Evolutionary conservation across 2,113 vertebrate genomes (phyloP), one percentile per base, ranked within the genome.

Genomic region (Prunella fulvescens): DNA sequence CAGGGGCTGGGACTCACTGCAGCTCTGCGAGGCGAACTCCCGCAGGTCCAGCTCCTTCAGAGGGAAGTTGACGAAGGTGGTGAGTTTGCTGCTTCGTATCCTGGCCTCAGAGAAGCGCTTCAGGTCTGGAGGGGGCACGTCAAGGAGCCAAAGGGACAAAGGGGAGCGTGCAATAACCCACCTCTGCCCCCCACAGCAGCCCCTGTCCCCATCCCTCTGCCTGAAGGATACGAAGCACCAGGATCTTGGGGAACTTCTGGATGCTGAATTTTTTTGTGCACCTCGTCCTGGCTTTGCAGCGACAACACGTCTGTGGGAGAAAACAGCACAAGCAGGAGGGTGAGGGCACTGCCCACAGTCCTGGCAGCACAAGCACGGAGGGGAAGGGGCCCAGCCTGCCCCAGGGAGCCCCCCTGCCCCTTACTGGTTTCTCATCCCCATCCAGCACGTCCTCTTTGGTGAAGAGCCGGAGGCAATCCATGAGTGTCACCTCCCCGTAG

Each of bases 191-290:
- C 12, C 5, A 3, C 70, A 17, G 9, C 35, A 31, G 9, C 8
- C 26, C 56, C 33, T 4, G 6, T 3, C 20, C 77, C 71, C 8
- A 1, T 2, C 44, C 44, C 65, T 71, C 17, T 2, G 24, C 35
- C 26, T 3, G 1, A 97, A 99, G 98, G 99, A 99, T 99, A 99
- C 99, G 99, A 72, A 99, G 98, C 92, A 99, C 99, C 69, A 99
- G 98, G 93, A 99, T 98, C 98, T 99, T 99, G 79, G 99, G 99
- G 94, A 99, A 99, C 97, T 98, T 99, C 98, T 99, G 99, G 95
- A 99, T 98, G 97, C 98, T 99, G 98, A 99, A 99, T 93, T 99
- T 99, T 97, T 99, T 99, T 8, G 98, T 99, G 96, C 99, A 99
- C 97, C 98, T 99, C 19, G 98, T 98, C 81, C 99, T 98, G 97